Evolutionary conservation across 2,888 invertebrate genomes (phyloP), one percentile per base, ranked within the genome.

Genomic region (Priocnemis perturbator): DNA sequence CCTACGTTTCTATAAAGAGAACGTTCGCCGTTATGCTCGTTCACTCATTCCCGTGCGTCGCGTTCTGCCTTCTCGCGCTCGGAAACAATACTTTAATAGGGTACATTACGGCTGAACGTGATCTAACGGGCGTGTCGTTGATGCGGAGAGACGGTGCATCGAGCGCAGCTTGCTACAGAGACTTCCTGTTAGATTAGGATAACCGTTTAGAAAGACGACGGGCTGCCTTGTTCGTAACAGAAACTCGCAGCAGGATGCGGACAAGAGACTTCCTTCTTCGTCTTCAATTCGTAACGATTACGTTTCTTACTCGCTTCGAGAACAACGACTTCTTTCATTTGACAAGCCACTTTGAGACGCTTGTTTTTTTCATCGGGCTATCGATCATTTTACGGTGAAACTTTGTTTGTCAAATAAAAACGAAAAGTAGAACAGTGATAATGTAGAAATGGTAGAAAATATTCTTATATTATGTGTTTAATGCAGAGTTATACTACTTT

Each of bases 301-400:
- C 64, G 66, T 57, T 59, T 23, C 21, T 59, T 63, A 30, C 55
- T 21, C 55, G 60, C 11, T 37, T 11, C 37, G 37, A 66, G 69
- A 74, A 75, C 71, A 77, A 73, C 73, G 69, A 70, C 76, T 62
- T 70, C 78, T 78, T 73, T 76, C 70, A 75, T 77, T 53, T 65
- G 64, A 14, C 23, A 64, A 59, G 45, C 52, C 44, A 53, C 59
- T 55, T 37, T 11, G 11, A 9, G 37, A 37, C 37, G 37, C 11
- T 37, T 11, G 14, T 37, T 37, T 3, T 37, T 37, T 37, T 11
- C 1, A 11, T 3, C 26, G 26, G 26, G 3, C 26, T 26, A 3
- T 26, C 26, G 26, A 26, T 7, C 3, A 26, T 26, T 26, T 26
- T 26, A 3, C 26, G 26, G 26, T 3, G 7, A 26, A 7, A 26